Conservation (phyloP, 92 coral and sea anemone genomes). For the Diadumene lineata region DNA sequence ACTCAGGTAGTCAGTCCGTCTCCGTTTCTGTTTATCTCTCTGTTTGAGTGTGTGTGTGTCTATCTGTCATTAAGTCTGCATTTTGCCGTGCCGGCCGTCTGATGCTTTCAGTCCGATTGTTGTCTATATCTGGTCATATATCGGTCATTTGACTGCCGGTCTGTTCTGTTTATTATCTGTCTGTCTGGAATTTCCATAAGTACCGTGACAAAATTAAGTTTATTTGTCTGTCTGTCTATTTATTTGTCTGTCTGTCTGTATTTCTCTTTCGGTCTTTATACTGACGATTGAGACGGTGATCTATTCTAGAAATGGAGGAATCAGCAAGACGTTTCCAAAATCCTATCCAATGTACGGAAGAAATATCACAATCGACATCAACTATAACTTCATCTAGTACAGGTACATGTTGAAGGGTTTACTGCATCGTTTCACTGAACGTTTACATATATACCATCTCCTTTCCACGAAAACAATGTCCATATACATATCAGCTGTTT, state of each 20-base stretch:
- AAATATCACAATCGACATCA: not conserved
- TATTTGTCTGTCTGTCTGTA: not conserved
- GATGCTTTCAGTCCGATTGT: not conserved
- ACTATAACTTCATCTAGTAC: not conserved
- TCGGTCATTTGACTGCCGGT: not conserved
- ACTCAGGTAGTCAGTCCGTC: not conserved
- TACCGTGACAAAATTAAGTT: no score
- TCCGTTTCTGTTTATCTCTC: not conserved
- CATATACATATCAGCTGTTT: no score
- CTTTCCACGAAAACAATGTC: no score
- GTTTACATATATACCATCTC: no score
- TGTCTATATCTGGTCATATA: not conserved
- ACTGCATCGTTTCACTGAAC: no score
- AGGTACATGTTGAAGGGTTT: no score
- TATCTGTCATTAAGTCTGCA: no score
- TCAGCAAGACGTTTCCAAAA: not conserved
- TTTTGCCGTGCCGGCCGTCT: no score
- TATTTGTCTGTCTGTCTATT: not conserved
- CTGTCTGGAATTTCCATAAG: no score
- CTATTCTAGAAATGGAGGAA: not conserved
- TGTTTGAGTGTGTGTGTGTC: not conserved
- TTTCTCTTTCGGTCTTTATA: no score
- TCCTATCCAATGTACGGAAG: constrained; percentile 6
- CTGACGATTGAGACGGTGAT: not conserved
- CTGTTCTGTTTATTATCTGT: no score